Base-by-base conservation (phyloP, 2,797 vertebrate genomes). In the Trichosurus vulpecula region DNA sequence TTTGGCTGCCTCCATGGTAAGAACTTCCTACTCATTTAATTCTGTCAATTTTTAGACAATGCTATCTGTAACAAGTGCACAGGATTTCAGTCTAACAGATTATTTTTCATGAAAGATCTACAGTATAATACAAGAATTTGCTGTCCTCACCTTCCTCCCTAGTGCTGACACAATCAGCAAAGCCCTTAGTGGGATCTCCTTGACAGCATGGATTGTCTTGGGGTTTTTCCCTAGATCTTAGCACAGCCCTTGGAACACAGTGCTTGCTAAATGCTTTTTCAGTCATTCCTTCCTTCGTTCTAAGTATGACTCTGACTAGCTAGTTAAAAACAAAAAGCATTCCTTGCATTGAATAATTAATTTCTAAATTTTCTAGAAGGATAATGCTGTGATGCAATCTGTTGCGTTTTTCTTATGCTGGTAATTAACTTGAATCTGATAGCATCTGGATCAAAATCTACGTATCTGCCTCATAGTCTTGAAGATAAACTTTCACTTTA, bases 211-310 rank as follows among this genome's bases (percentile, higher is more conserved):
- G 74, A 47, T 81, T 81, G 3, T 47, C 41, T 81, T 81, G n/a
- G 14, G 1, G 3, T 81, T 41, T 93, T 55, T 22, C n/a, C 91
- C 96, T 47, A 95, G 54, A 47, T 94, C 66, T 96, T 92, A 95
- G 35, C 66, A 81, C 22, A 95, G 16, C 53, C 54, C 41, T 47
- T n/a, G 2, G 53, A 14, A 30, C 51, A 92, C 35, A 90, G 10
- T 90, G 54, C 54, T 93, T 90, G 94, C 55, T 91, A 94, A 96
- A 94, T 94, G 25, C 94, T 92, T 94, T 66, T 52, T 97, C 16
- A 94, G 90, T 95, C n/a, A 74, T 6, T 41, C 41, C 11, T 81
- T 81, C 74, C 27, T 81, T 81, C 10, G 41, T 47, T 81, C 41
- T 81, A 81, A 81, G 9, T 81, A 41, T 81, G 74, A 47, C 47